Conservation (phyloP, 2,888 invertebrate species). For the Epsilonema sp. region DNA sequence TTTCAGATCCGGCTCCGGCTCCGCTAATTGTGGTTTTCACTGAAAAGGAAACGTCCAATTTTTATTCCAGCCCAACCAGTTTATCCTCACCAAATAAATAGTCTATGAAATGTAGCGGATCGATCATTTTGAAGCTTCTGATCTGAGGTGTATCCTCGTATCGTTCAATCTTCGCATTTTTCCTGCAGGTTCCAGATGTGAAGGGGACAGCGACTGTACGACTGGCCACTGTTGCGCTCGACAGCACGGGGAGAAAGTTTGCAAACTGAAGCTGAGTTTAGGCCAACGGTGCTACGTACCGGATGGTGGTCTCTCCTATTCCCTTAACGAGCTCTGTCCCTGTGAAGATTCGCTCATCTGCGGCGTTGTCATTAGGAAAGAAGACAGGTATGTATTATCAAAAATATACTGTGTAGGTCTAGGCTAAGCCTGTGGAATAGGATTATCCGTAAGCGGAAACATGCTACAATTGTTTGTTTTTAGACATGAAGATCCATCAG, state of each 20-base stretch:
- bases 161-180: no score
- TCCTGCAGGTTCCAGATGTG: conserved; percentile 19
- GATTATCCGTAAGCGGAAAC: no score
- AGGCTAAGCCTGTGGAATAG: no score
- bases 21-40: not conserved
- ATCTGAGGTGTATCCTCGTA: no score
- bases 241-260: conserved; percentile 21
- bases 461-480: not conserved
- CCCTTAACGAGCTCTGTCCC: conserved; percentile 23
- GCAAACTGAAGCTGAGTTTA: conserved; percentile 16
- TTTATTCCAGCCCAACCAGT: no score
- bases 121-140: no score
- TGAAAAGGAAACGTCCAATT: not conserved
- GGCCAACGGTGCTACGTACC: conserved; percentile 24
- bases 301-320: conserved; percentile 23
- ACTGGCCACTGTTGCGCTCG: conserved; percentile 21
- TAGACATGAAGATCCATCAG: not conserved
- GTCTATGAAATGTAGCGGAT: no score
- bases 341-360: conserved; percentile 22
- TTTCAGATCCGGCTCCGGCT: not conserved
- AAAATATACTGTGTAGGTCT: not conserved
- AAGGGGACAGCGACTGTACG: conserved; percentile 17
- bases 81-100: no score
- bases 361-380: not conserved
- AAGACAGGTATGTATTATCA: not conserved